Evolutionary conservation across 2,113 vertebrate genomes (phyloP).

Genomic region (Carassius carassius): DNA sequence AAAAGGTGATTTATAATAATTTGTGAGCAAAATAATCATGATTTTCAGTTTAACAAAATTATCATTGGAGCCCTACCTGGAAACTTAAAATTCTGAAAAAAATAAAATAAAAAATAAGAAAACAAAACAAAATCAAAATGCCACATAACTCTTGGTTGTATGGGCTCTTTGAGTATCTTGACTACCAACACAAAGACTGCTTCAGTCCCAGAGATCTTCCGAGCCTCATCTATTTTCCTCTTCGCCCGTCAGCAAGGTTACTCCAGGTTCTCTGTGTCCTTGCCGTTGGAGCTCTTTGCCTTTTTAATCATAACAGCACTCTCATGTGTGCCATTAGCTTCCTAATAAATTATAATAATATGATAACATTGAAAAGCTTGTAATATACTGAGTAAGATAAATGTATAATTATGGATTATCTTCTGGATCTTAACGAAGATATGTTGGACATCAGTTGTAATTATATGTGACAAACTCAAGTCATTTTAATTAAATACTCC

Average conservation of each 20-base stretch:
- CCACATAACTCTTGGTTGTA: not conserved
- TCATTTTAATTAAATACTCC: slow-evolving; percentile 18
- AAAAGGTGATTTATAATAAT: not conserved
- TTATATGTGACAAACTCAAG: slow-evolving; percentile 23
- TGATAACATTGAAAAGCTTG: slow-evolving; percentile 5
- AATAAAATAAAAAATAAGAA: not conserved
- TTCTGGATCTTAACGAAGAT: slow-evolving; percentile 17
- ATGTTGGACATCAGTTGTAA: slow-evolving; percentile 12
- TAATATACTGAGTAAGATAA: slow-evolving; percentile 8
- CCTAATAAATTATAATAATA: not conserved
- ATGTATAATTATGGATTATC: slow-evolving; percentile 9
- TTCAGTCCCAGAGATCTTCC: not conserved
- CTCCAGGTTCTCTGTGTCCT: not conserved
- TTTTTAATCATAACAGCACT: not conserved
- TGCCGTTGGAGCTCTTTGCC: not conserved
- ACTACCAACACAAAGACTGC: not conserved
- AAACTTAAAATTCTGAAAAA: not conserved
- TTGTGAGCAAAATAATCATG: not conserved
- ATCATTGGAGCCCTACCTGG: not conserved
- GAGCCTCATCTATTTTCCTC: not conserved
- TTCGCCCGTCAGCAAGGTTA: not conserved
- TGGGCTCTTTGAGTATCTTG: not conserved
- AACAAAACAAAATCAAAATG: not conserved
- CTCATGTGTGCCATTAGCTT: not conserved
- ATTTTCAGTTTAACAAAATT: no score